phyloP scores from a whole-genome alignment of 2,888 invertebrate genomes.

The Amphimallon solstitiale region DNA sequence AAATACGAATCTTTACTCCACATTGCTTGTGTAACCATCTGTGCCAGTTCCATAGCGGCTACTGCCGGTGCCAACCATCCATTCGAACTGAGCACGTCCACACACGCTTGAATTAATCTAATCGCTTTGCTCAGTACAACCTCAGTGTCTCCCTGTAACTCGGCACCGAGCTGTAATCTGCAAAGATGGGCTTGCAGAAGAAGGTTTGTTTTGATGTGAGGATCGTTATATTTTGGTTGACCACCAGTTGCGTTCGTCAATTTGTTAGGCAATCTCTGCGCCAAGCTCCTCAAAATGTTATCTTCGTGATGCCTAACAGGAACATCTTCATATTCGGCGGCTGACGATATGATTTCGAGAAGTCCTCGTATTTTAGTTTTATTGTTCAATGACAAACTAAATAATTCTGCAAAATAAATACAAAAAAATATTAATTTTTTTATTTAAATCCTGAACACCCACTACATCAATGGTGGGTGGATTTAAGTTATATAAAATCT shows the following conservation, averaged over 20 bases:
- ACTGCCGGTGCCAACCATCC: constrained; percentile 99
- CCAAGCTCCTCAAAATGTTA: constrained; percentile 74
- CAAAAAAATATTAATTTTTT: background rate
- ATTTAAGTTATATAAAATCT: too few species aligned
- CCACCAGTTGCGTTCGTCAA: constrained; percentile 70
- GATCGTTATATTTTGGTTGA: constrained; percentile 89
- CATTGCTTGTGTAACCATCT: constrained; percentile 99
- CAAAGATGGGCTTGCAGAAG: constrained; percentile 96
- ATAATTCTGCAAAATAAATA: constrained; percentile 79
- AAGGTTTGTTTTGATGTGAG: constrained; percentile 96
- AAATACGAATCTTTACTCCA: constrained; percentile 99
- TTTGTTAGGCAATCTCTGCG: constrained; percentile 70
- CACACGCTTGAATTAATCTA: constrained; percentile 92
- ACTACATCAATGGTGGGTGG: too few species aligned
- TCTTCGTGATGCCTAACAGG: constrained; percentile 97
- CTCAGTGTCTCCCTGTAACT: constrained; percentile 96
- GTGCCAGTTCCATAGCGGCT: constrained; percentile 99
- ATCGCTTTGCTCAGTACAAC: constrained; percentile 87
- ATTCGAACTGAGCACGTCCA: constrained; percentile 91
- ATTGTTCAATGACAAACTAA: constrained; percentile 94
- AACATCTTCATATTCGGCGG: constrained; percentile 95
- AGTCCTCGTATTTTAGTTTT: constrained; percentile 98
- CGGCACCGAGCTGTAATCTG: constrained; percentile 92
- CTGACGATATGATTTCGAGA: constrained; percentile 97
- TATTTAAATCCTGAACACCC: too few species aligned